Evolutionary conservation across 2,888 invertebrate genomes (phyloP), one percentile per base, ranked within the genome.

Genomic region (Platypus cylindrus): DNA sequence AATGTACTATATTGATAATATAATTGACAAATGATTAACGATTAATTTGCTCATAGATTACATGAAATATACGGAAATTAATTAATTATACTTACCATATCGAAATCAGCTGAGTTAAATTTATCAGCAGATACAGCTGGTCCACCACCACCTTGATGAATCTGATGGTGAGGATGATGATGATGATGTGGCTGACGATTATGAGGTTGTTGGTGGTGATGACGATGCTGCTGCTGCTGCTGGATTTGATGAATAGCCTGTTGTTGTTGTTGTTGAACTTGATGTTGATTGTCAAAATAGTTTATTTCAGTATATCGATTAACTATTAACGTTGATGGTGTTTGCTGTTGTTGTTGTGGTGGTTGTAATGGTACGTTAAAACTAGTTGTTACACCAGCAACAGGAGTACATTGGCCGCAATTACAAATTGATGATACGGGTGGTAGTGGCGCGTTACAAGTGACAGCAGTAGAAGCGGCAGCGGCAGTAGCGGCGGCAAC

Each of bases 401-500:
- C n/a, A n/a, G 41, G 39, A 30, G 39, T 36, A 32, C 39, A 40
- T 36, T 40, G n/a, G n/a, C n/a, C n/a, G n/a, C n/a, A n/a, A n/a
- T n/a, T n/a, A n/a, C n/a, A n/a, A n/a, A n/a, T 29, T 44, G 45
- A 40, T 52, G 50, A 39, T n/a, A n/a, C n/a, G n/a, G n/a, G 49
- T 54, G 53, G 47, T 49, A 52, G 70, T 44, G 56, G 49, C 70
- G 66, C 71, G 64, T 70, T 72, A 51, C 71, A 68, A 47, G 66
- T 70, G 56, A 66, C 62, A 64, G 68, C 44, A 65, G 66, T 61
- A 57, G 39, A 40, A 33, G 40, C 38, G 67, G 62, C 66, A 54
- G 62, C 59, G 60, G 29, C 51, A 17, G 36, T 22, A 51, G 43
- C n/a, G 51, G 71, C 68, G 47, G 66, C 70, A 56, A 66, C 62